Evolutionary conservation across 2,113 vertebrate species (phyloP).

Genomic region (Ramphastos sulfuratus): DNA sequence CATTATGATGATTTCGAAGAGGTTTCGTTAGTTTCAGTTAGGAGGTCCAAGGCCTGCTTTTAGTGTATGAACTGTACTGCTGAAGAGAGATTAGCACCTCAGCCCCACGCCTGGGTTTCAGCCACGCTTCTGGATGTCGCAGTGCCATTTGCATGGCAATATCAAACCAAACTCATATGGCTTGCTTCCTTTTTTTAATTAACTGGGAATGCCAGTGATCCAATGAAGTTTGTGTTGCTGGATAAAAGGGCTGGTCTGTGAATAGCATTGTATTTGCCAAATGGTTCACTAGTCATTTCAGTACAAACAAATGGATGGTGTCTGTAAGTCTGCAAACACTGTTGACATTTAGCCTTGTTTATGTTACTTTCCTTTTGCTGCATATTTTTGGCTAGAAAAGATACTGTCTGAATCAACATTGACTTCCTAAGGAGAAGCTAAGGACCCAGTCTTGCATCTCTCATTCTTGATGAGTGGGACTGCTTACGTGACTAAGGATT

Average conservation of each 20-base stretch:
- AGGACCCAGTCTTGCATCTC: constrained; percentile 50
- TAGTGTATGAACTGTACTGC: background rate
- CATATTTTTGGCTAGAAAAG: constrained; percentile 75
- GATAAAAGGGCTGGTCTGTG: constrained; percentile 73
- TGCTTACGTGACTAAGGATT: constrained; percentile 51
- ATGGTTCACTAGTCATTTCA: constrained; percentile 78
- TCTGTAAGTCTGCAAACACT: constrained; percentile 79
- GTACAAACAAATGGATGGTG: constrained; percentile 79
- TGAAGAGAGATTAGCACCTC: background rate
- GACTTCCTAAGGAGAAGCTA: constrained; percentile 72
- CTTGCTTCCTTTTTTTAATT: constrained; percentile 71
- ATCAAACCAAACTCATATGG: constrained; percentile 60
- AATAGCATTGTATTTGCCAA: constrained; percentile 75
- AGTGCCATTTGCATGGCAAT: constrained; percentile 56
- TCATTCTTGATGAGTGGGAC: constrained; percentile 12
- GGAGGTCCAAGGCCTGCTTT: background rate
- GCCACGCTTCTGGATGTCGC: constrained; percentile 24
- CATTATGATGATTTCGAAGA: background rate
- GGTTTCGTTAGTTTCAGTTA: background rate
- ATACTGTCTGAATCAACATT: constrained; percentile 75
- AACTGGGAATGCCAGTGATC: constrained; percentile 71
- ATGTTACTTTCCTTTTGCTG: constrained; percentile 80
- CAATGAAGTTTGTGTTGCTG: constrained; percentile 71
- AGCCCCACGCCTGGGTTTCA: background rate
- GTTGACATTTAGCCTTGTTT: constrained; percentile 82